Conservation (phyloP, 2,888 invertebrate species). For the Xylophagus ater region DNA sequence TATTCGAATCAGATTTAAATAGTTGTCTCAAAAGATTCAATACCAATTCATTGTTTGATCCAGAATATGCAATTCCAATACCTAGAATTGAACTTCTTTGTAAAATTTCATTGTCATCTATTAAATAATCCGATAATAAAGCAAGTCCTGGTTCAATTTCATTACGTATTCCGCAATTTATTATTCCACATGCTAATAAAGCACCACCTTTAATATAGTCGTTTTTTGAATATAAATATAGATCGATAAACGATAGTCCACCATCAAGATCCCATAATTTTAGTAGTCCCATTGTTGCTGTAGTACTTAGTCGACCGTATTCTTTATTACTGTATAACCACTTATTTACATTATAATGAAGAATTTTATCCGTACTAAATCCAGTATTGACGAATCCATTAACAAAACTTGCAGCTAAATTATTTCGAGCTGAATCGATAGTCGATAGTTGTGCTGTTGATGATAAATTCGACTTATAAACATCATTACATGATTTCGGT, state of each 20-base stretch:
- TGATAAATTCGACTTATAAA: constrained; percentile 91
- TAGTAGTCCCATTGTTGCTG: constrained; percentile 86
- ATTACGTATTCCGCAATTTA: constrained; percentile 85
- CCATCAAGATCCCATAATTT: constrained; percentile 94
- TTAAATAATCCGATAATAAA: constrained; percentile 77
- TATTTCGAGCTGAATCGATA: constrained; percentile 81
- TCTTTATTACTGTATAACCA: constrained; percentile 93
- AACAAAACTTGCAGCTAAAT: constrained; percentile 87
- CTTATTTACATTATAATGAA: constrained; percentile 59
- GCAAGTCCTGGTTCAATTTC: constrained; percentile 93
- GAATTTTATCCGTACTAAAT: constrained; percentile 83
- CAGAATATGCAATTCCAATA: constrained; percentile 85
- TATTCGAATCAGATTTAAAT: constrained; percentile 44
- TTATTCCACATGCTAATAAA: constrained; percentile 81
- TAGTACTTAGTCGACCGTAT: constrained; percentile 86
- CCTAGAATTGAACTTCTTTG: constrained; percentile 55
- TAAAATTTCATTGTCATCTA: constrained; percentile 61
- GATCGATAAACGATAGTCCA: constrained; percentile 88
- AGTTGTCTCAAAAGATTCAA: constrained; percentile 44
- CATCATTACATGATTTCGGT: constrained; percentile 90
- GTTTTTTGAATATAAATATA: constrained; percentile 80
- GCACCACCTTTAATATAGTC: constrained; percentile 92
- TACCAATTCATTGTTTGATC: constrained; percentile 75
- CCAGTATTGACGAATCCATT: constrained; percentile 94
- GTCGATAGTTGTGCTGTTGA: constrained; percentile 53